A percentile compares a stretch with the other conserved stretches of the same genome.
Conservation (phyloP, 2,113 vertebrate species). For the Oreochromis tanganicae region DNA sequence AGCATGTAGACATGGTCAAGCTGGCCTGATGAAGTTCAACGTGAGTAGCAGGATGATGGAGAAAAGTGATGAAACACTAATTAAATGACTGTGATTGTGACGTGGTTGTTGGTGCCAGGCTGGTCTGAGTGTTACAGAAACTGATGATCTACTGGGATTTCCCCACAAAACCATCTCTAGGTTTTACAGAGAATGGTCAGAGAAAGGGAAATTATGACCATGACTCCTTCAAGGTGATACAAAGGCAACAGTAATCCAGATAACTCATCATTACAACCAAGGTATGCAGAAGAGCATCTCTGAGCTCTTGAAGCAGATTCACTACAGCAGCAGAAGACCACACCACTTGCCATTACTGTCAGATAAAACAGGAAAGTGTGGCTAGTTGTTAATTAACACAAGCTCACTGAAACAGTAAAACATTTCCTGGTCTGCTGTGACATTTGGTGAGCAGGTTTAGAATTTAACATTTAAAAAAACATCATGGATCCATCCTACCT, state of each 20-base stretch:
- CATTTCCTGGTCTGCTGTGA: not conserved
- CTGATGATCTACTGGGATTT: not conserved
- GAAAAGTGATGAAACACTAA: not conserved
- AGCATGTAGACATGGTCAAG: not conserved
- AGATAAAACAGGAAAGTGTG: not conserved
- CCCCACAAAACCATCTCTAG: not conserved
- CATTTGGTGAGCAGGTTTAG: not conserved
- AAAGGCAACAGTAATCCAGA: not conserved
- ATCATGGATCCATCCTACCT: not conserved
- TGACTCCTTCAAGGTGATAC: not conserved
- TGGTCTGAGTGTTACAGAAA: not conserved
- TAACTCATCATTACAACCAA: not conserved
- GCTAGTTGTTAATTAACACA: not conserved
- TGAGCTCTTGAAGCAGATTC: not conserved
- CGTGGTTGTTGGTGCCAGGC: not conserved
- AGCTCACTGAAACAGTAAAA: not conserved
- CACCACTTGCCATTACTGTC: not conserved
- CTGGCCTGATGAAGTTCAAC: not conserved
- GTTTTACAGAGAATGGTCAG: not conserved
- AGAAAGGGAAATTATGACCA: not conserved
- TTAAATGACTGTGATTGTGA: not conserved
- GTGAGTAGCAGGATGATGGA: not conserved
- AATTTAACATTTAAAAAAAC: not conserved
- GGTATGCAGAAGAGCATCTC: not conserved
- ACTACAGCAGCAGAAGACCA: not conserved